Evolutionary conservation across 1,140 invertebrate species (phyloP).

Genomic region (Tetragnatha versicolor): DNA sequence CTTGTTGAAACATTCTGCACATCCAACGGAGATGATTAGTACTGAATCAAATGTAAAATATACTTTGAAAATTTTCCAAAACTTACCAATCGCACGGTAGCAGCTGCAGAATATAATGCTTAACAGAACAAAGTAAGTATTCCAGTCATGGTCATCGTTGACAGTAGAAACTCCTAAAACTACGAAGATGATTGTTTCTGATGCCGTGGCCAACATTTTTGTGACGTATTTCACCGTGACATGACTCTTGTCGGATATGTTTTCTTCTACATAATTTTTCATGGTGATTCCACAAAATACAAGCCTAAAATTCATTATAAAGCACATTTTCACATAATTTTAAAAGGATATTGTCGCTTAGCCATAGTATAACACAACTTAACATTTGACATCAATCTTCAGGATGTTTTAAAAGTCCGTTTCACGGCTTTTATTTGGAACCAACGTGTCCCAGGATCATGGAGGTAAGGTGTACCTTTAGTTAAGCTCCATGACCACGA

Average conservation of each 20-base stretch:
- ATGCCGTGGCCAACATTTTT: conserved; percentile 96
- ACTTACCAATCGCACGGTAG: conserved; percentile 85
- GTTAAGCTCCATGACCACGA: too few relatives aligned
- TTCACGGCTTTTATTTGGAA: too few relatives aligned
- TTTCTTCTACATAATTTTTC: conserved; percentile 98
- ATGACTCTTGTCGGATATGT: conserved; percentile 97
- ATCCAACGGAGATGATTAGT: background rate
- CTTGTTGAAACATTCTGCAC: too few relatives aligned
- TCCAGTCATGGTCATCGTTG: conserved; percentile 92
- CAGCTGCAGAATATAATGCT: conserved; percentile 94
- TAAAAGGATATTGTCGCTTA: too few relatives aligned
- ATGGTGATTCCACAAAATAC: conserved; percentile 98
- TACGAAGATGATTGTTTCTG: conserved; percentile 99
- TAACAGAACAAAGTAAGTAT: conserved; percentile 91
- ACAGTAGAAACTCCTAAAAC: conserved; percentile 97
- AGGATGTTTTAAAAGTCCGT: too few relatives aligned
- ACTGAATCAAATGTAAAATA: background rate
- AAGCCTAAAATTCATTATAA: conserved; percentile 74
- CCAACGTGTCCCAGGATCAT: too few relatives aligned
- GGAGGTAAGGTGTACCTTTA: too few relatives aligned
- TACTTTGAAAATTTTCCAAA: background rate
- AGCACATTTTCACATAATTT: too few relatives aligned
- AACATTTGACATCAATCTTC: too few relatives aligned
- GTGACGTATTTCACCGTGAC: conserved; percentile 98
- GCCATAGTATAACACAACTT: too few relatives aligned